Conservation (phyloP, 2,888 invertebrate genomes). For the Diabrotica balteata region DNA sequence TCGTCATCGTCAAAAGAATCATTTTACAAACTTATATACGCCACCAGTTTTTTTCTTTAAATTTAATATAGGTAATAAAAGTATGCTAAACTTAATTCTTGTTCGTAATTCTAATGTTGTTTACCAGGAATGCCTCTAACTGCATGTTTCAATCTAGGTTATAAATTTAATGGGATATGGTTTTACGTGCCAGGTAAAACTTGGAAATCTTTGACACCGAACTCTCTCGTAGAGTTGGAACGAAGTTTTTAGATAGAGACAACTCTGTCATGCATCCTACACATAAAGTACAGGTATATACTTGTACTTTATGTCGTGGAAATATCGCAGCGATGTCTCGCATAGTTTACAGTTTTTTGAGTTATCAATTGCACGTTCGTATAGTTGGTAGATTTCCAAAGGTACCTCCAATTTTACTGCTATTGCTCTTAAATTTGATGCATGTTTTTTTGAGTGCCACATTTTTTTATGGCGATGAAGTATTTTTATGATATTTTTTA, state of each 20-base stretch:
- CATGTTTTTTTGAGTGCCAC: too few species aligned
- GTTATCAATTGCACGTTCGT: neutral
- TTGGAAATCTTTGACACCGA: slow-evolving; percentile 26
- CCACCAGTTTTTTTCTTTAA: too few species aligned
- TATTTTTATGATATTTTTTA: slow-evolving; percentile 9
- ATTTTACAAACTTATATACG: too few species aligned
- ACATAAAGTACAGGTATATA: too few species aligned
- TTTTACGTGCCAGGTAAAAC: slow-evolving; percentile 43
- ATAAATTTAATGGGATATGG: slow-evolving; percentile 41
- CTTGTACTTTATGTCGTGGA: slow-evolving; percentile 2
- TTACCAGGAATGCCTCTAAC: slow-evolving; percentile 36
- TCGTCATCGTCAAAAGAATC: too few species aligned
- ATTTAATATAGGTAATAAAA: slow-evolving; percentile 23
- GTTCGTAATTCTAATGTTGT: slow-evolving; percentile 29
- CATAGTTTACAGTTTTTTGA: slow-evolving; percentile 8
- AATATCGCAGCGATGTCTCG: too few species aligned
- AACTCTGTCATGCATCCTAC: too few species aligned
- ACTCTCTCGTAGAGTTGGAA: neutral
- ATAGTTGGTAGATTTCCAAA: slow-evolving; percentile 23
- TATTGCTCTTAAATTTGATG: slow-evolving; percentile 31
- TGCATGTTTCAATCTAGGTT: slow-evolving; percentile 42
- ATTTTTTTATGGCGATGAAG: too few species aligned
- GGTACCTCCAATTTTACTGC: slow-evolving; percentile 32
- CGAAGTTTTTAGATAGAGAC: too few species aligned
- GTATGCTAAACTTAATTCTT: slow-evolving; percentile 29